phyloP scores from a whole-genome alignment of 2,113 vertebrate species.

The Lipotes vexillifer region DNA sequence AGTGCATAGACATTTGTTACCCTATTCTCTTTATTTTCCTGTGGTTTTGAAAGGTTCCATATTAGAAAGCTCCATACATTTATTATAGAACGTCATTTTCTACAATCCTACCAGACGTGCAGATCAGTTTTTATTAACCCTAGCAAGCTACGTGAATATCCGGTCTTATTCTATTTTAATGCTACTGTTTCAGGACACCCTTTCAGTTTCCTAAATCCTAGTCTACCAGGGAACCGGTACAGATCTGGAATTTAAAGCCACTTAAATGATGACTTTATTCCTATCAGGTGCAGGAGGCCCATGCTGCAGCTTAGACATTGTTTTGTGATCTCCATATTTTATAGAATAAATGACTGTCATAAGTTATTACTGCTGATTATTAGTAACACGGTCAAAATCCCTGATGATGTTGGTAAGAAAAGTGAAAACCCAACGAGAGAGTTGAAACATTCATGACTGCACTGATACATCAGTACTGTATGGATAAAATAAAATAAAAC shows the following conservation, averaged over 20 bases:
- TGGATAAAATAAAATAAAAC: not conserved
- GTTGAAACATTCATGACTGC: not conserved
- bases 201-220: not conserved
- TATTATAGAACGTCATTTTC: not conserved
- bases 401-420: not conserved
- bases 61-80: rapidly evolving
- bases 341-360: not conserved
- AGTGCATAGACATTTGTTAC: rapidly evolving
- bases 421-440: not conserved
- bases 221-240: not conserved
- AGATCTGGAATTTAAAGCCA: not conserved
- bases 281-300: too few species aligned
- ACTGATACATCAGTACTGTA: rapidly evolving
- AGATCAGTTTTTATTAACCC: not conserved
- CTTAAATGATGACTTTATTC: not conserved
- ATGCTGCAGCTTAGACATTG: rapidly evolving
- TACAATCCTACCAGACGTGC: not conserved
- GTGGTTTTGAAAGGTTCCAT: rapidly evolving
- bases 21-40: rapidly evolving
- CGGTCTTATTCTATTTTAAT: not conserved
- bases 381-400: not conserved
- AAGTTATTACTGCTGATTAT: too few species aligned
- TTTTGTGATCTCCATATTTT: not conserved
- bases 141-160: not conserved
- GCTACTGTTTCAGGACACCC: not conserved